Evolutionary conservation across 1,140 invertebrate genomes (phyloP).

Genomic region (Hylaeus volcanicus): DNA sequence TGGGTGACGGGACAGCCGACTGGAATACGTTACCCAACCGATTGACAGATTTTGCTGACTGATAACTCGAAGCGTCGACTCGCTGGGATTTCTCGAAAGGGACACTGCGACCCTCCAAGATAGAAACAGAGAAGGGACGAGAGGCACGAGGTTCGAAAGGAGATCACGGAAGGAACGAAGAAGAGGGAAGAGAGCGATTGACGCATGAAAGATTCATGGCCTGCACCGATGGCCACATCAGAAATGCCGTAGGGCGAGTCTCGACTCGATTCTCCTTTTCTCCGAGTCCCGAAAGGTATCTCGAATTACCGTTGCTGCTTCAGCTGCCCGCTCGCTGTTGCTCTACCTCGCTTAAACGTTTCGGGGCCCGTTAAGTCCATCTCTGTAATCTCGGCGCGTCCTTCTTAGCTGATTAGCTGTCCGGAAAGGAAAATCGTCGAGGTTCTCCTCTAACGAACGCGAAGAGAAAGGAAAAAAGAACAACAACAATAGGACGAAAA

Average conservation of each 20-base stretch:
- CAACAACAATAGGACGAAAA: neutral
- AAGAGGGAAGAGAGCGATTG: slow-evolving; percentile 56
- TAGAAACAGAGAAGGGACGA: slow-evolving; percentile 12
- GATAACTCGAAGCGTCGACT: slow-evolving; percentile 58
- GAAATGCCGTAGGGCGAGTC: slow-evolving; percentile 62
- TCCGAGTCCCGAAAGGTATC: slow-evolving; percentile 55
- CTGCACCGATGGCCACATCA: slow-evolving; percentile 68
- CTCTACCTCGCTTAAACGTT: slow-evolving; percentile 47
- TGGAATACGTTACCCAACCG: slow-evolving; percentile 59
- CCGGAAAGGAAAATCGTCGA: slow-evolving; percentile 62
- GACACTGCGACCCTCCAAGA: neutral
- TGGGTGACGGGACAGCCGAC: slow-evolving; percentile 15
- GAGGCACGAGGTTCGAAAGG: neutral
- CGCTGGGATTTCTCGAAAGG: slow-evolving; percentile 46
- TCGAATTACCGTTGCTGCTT: slow-evolving; percentile 52
- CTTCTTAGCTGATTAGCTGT: slow-evolving; percentile 63
- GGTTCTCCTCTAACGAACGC: neutral
- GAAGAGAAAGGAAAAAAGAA: neutral
- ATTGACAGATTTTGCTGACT: slow-evolving; percentile 67
- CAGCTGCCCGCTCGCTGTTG: neutral
- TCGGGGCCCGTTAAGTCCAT: slow-evolving; percentile 57
- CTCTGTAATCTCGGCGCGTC: slow-evolving; percentile 62
- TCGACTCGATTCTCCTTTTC: slow-evolving; percentile 61
- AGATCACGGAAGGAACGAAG: neutral
- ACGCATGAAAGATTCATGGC: slow-evolving; percentile 74